Conservation (phyloP, 2,888 invertebrate species). For the Megastigmus dorsalis region DNA sequence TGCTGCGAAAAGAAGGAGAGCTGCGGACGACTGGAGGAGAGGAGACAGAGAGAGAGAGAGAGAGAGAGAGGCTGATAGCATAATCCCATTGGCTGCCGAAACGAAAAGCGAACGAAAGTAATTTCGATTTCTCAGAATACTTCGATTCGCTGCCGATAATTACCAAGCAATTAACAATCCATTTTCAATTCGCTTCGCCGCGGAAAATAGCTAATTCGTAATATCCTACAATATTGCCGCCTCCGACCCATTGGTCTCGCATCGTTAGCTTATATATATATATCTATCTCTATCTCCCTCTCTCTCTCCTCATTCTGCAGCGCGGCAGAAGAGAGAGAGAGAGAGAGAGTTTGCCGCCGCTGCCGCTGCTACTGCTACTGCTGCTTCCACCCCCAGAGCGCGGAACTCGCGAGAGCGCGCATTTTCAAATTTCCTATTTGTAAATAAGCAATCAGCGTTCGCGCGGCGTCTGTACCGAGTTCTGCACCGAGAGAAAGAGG, state of each 20-base stretch:
- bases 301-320: neutral
- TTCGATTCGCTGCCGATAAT: constrained; percentile 71
- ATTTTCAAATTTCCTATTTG: constrained; percentile 75
- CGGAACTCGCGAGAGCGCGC: constrained; percentile 58
- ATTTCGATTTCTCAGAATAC: constrained; percentile 70
- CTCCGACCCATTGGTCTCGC: constrained; percentile 54
- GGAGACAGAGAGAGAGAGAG: constrained; percentile 21
- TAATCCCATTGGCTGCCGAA: too few relatives aligned
- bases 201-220: constrained; percentile 75
- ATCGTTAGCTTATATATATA: constrained; percentile 23
- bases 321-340: too few relatives aligned
- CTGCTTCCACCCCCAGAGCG: neutral
- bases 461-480: neutral
- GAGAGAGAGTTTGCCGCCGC: too few relatives aligned
- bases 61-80: constrained; percentile 34
- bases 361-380: neutral
- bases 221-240: constrained; percentile 74
- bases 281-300: constrained; percentile 40
- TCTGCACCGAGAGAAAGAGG: neutral
- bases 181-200: constrained; percentile 70
- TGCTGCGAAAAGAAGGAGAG: too few relatives aligned
- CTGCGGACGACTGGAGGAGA: constrained; percentile 16
- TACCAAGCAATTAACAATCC: constrained; percentile 74
- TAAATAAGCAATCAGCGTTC: constrained; percentile 73
- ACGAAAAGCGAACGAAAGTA: constrained; percentile 65